These are phyloP conservation scores for Elysia crispata DNA, from an alignment of 2,888 invertebrate genomes.

Conservation along the genomic window DNA sequence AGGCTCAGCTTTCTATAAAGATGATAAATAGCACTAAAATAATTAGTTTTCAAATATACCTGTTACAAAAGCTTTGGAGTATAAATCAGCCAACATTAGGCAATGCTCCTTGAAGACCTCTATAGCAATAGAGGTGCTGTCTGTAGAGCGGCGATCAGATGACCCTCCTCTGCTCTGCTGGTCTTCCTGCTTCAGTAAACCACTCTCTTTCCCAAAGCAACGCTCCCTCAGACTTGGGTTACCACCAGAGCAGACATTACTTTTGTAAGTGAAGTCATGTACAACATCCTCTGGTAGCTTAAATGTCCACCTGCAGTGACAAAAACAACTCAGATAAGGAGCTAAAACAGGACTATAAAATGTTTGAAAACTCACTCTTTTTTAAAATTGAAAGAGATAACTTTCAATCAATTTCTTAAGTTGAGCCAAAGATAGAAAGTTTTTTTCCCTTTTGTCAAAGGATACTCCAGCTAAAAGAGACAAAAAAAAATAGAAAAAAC, in stretches of 20 bases:
- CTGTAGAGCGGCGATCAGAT: constrained; percentile 65
- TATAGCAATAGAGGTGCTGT: constrained; percentile 60
- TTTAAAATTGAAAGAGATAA: too few relatives aligned
- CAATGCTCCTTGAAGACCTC: constrained; percentile 81
- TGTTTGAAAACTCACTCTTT: too few relatives aligned
- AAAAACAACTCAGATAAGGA: too few relatives aligned
- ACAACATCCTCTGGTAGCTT: constrained; percentile 64
- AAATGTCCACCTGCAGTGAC: constrained; percentile 52
- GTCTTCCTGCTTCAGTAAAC: constrained; percentile 38
- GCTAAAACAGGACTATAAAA: too few relatives aligned
- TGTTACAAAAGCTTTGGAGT: constrained; percentile 83
- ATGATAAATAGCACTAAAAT: background rate
- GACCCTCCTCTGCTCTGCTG: constrained; percentile 57
- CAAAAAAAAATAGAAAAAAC: too few relatives aligned
- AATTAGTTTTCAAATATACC: constrained; percentile 57
- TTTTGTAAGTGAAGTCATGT: constrained; percentile 72
- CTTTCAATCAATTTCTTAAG: too few relatives aligned
- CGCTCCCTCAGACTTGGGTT: constrained; percentile 44
- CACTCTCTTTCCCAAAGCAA: constrained; percentile 52
- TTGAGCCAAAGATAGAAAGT: background rate
- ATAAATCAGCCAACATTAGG: constrained; percentile 81
- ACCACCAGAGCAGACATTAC: constrained; percentile 45
- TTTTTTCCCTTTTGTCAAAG: background rate
- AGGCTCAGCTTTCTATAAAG: background rate
- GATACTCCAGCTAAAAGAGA: too few relatives aligned